Base-by-base conservation (phyloP, 2,797 vertebrate species). In the Alca torda region DNA sequence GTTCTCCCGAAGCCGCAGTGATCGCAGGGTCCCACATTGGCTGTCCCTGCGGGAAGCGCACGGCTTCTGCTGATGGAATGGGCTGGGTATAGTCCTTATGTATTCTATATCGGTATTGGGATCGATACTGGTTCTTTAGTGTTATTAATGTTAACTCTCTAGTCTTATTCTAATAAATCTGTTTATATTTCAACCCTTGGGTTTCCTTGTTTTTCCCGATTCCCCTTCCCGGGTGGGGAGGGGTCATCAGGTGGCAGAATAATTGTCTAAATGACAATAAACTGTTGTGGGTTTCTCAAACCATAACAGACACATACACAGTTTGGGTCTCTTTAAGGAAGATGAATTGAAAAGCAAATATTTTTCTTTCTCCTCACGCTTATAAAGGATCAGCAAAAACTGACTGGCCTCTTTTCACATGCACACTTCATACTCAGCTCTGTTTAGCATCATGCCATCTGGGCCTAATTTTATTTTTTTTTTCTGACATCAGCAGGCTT, bases 381-480 rank as follows among this genome's bases (percentile, higher is more conserved):
- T 93, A n/a, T 1, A 84, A 67, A 82, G 51, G 35, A 88, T 95
- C 85, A 95, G 96, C 94, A 97, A 74, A 96, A 95, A 90, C 46
- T 91, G 79, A 95, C 30, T 96, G 60, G 84, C 75, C 64, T 90
- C 68, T 85, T 94, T 94, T 86, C 90, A 76, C 43, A 88, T 1
- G 1, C 74, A 95, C 17, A 19, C 35, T 95, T 88, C 0, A 0
- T 86, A 72, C 76, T 95, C 70, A 67, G 80, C 89, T 95, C 77
- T 86, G 88, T 97, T 96, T 97, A 96, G 94, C 67, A 90, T 56
- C 87, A 33, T 67, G 63, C 96, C 94, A 96, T 96, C 95, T 96
- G 95, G 80, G 78, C 61, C 51, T 75, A 65, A 56, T 78, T 65
- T 92, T 84, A 20, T 46, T 87, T 87, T 91, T 73, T 73, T 87